Conservation (phyloP, 2,797 vertebrate genomes). For the Coregonus suidteri region DNA sequence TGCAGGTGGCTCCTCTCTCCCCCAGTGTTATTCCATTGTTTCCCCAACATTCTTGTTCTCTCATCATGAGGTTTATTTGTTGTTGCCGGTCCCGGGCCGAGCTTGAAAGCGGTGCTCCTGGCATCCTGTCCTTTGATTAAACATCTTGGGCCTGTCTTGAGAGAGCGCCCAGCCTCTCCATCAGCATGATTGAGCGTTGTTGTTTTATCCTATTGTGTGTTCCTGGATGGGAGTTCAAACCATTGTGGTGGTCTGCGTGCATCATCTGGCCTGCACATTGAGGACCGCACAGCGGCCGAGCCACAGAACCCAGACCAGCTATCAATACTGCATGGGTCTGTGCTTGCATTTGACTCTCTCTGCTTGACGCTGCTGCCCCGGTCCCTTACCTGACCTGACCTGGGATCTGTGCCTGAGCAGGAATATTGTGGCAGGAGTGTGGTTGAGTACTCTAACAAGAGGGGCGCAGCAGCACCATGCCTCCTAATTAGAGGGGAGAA, state of each 20-base stretch:
- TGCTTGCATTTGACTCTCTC: constrained; percentile 37
- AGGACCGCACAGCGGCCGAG: constrained; percentile 12
- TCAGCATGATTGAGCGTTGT: constrained; percentile 57
- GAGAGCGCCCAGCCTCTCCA: constrained; percentile 40
- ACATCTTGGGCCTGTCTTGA: constrained; percentile 59
- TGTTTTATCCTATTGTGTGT: constrained; percentile 69
- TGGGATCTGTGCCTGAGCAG: constrained; percentile 46
- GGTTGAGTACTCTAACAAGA: constrained; percentile 55
- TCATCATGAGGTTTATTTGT: constrained; percentile 63
- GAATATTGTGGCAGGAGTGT: constrained; percentile 46
- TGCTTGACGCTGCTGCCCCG: constrained; percentile 33
- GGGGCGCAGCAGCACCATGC: constrained; percentile 45
- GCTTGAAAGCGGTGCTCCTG: constrained; percentile 61
- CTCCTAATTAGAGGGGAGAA: constrained; percentile 65
- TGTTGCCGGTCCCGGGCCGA: constrained; percentile 26
- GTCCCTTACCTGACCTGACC: constrained; percentile 52
- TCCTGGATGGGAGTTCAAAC: constrained; percentile 56
- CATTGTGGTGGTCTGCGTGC: constrained; percentile 27
- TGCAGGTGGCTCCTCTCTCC: constrained; percentile 62
- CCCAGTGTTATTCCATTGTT: constrained; percentile 35
- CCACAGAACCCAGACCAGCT: constrained; percentile 22
- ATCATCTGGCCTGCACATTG: constrained; percentile 75
- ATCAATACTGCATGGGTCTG: constrained; percentile 19
- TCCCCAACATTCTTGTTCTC: constrained; percentile 52
- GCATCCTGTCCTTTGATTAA: constrained; percentile 60